phyloP scores from a whole-genome alignment of 1,140 invertebrate genomes.

The Lineus longissimus region DNA sequence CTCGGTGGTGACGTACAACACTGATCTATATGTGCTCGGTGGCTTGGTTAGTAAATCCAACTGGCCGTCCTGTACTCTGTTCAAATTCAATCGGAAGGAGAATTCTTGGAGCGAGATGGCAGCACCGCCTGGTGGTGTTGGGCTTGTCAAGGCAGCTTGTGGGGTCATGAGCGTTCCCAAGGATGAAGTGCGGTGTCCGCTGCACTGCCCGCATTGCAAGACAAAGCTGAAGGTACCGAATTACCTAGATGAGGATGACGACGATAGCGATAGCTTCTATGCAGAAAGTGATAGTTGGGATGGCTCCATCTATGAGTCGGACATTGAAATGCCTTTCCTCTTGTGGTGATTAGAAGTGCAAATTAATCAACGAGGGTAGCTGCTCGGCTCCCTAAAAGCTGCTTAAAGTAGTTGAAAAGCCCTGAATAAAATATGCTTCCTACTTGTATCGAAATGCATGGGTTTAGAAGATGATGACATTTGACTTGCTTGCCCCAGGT shows the following conservation, averaged over 20 bases:
- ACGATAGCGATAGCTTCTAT: slow-evolving; percentile 24
- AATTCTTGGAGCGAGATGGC: slow-evolving; percentile 26
- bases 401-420: too few species aligned
- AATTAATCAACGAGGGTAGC: too few species aligned
- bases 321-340: too few species aligned
- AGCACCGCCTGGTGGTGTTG: slow-evolving; percentile 21
- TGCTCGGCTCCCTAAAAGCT: too few species aligned
- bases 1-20: slow-evolving; percentile 19
- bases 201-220: slow-evolving; percentile 37
- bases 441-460: too few species aligned
- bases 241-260: slow-evolving; percentile 29
- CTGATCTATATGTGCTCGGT: slow-evolving; percentile 34
- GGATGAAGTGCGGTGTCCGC: slow-evolving; percentile 28
- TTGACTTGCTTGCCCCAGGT: too few species aligned
- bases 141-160: slow-evolving; percentile 25
- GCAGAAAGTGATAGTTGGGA: slow-evolving; percentile 16
- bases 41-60: slow-evolving; percentile 21
- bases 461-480: too few species aligned
- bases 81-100: slow-evolving; percentile 22
- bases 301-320: too few species aligned
- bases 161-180: slow-evolving; percentile 26
- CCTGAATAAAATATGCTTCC: too few species aligned
- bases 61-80: slow-evolving; percentile 18
- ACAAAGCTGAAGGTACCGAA: slow-evolving; percentile 19
- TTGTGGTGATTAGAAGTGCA: too few species aligned